phyloP scores from a whole-genome alignment of 2,113 vertebrate genomes.

The Daubentonia madagascariensis region DNA sequence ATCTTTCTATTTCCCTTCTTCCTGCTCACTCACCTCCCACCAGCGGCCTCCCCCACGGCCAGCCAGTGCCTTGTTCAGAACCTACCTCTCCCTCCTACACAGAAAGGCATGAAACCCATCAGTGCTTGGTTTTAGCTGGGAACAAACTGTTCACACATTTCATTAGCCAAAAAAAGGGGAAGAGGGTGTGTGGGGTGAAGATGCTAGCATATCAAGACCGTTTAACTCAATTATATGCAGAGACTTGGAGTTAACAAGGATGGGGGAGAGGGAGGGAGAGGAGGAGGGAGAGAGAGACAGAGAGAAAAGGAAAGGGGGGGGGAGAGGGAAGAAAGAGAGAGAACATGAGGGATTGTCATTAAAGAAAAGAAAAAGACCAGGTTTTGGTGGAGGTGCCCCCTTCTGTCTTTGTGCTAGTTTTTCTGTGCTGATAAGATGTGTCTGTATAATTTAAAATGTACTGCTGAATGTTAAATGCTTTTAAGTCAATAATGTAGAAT shows the following conservation, averaged over 20 bases:
- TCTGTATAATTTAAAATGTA: not conserved
- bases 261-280: not conserved
- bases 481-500: not conserved
- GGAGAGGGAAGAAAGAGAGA: not conserved
- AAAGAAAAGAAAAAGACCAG: not conserved
- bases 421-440: not conserved
- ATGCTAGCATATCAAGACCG: not conserved
- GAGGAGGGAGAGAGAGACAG: too few species aligned
- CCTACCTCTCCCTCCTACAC: conserved; percentile 27
- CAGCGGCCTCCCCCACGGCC: not conserved
- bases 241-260: not conserved
- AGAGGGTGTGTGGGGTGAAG: conserved; percentile 2
- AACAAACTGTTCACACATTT: conserved; percentile 64
- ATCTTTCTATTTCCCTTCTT: not conserved
- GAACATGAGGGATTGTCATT: not conserved
- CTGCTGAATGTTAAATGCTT: not conserved
- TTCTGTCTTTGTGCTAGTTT: not conserved
- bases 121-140: conserved; percentile 44
- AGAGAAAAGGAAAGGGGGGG: not conserved
- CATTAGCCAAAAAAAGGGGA: not conserved
- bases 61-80: not conserved
- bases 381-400: not conserved
- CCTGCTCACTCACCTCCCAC: not conserved
- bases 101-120: conserved; percentile 15
- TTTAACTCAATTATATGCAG: not conserved